phyloP scores from a whole-genome alignment of 2,888 invertebrate genomes.

The Horisme vitalbata region DNA sequence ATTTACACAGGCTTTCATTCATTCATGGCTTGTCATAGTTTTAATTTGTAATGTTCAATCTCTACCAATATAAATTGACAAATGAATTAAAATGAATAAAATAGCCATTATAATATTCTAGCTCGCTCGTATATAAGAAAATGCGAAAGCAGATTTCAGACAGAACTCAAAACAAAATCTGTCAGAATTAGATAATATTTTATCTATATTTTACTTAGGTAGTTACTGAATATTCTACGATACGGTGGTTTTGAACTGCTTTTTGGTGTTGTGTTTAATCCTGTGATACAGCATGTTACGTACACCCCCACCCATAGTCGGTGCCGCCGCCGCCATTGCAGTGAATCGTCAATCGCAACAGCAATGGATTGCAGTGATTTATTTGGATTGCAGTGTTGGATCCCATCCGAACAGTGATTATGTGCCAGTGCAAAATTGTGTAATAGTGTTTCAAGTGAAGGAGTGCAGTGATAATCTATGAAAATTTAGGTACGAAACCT shows the following conservation, averaged over 20 bases:
- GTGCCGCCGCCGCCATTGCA: conserved; percentile 73
- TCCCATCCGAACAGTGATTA: conserved; percentile 45
- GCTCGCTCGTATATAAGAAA: too few relatives aligned
- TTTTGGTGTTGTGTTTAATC: conserved; percentile 34
- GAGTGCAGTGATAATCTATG: conserved; percentile 57
- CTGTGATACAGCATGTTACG: conserved; percentile 38
- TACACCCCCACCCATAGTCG: conserved; percentile 30
- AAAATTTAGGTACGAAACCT: conserved; percentile 12
- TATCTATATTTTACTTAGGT: too few relatives aligned
- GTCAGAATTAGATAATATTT: too few relatives aligned
- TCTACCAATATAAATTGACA: too few relatives aligned
- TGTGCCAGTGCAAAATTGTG: conserved; percentile 70
- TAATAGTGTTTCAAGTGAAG: conserved; percentile 62
- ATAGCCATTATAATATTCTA: too few relatives aligned
- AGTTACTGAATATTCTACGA: conserved; percentile 17
- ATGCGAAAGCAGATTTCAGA: too few relatives aligned
- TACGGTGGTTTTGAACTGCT: conserved; percentile 31
- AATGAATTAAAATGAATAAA: too few relatives aligned
- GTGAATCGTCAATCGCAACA: conserved; percentile 38
- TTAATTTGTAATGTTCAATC: too few relatives aligned
- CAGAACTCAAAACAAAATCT: too few relatives aligned
- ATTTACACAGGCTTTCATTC: too few relatives aligned
- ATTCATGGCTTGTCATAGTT: too few relatives aligned
- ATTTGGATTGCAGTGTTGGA: conserved; percentile 80
- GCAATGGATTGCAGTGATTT: conserved; percentile 78